Evolutionary conservation across 2,797 vertebrate genomes (phyloP).

Genomic region (Chelmon rostratus): DNA sequence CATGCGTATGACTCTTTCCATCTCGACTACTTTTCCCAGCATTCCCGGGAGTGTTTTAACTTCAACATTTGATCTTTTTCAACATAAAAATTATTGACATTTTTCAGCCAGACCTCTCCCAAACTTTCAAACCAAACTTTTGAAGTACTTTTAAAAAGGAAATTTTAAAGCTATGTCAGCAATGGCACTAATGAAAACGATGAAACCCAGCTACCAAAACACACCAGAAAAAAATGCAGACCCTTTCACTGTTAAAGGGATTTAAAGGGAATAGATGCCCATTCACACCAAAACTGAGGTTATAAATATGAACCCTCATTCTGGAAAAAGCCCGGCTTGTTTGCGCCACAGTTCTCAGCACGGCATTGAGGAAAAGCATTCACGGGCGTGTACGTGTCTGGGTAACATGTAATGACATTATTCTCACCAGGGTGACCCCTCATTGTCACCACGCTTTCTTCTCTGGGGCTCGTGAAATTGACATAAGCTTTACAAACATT

Average conservation of each 20-base stretch:
- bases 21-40: slow-evolving; percentile 66
- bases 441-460: slow-evolving; percentile 85
- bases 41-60: slow-evolving; percentile 19
- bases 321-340: slow-evolving; percentile 60
- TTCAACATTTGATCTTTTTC: neutral
- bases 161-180: slow-evolving; percentile 30
- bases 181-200: neutral
- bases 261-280: slow-evolving; percentile 66
- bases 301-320: slow-evolving; percentile 71
- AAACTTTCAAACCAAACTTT: neutral
- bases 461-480: slow-evolving; percentile 84
- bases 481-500: slow-evolving; percentile 89
- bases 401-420: slow-evolving; percentile 86
- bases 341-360: slow-evolving; percentile 54
- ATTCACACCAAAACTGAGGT: slow-evolving; percentile 55
- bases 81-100: neutral
- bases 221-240: slow-evolving; percentile 28
- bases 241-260: slow-evolving; percentile 62
- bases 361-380: slow-evolving; percentile 63
- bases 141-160: neutral
- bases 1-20: slow-evolving; percentile 68
- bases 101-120: neutral
- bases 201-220: slow-evolving; percentile 40
- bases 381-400: slow-evolving; percentile 76
- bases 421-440: slow-evolving; percentile 84